Evolutionary conservation across 2,113 vertebrate genomes (phyloP).

Genomic region (Ariopsis seemanni): DNA sequence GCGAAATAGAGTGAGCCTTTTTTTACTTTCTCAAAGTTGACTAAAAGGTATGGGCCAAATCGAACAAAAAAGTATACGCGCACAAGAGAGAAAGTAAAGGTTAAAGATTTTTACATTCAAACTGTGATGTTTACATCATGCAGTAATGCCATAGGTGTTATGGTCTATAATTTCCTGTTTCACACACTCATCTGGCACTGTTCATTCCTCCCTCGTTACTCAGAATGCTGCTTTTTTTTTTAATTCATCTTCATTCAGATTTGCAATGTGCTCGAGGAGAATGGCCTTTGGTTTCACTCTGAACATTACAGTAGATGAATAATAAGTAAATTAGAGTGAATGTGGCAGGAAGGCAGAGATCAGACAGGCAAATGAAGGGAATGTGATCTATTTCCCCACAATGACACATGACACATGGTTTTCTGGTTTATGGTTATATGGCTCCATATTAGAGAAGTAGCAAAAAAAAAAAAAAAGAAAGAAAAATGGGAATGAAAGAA

Average conservation of each 20-base stretch:
- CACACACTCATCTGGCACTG: not conserved
- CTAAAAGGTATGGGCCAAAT: not conserved
- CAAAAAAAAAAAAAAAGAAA: not conserved
- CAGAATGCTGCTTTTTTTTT: not conserved
- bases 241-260: not conserved
- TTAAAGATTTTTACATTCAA: conserved; percentile 1
- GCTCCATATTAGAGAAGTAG: not conserved
- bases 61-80: not conserved
- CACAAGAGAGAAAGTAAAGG: not conserved
- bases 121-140: not conserved
- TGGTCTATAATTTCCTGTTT: conserved; percentile 16
- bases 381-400: conserved; percentile 9
- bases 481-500: not conserved
- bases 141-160: not conserved
- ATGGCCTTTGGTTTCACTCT: not conserved
- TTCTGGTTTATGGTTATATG: too few relatives aligned
- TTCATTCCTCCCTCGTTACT: not conserved
- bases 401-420: too few relatives aligned
- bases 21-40: not conserved
- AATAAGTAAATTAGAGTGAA: not conserved
- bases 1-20: not conserved
- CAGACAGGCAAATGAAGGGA: not conserved
- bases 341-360: not conserved
- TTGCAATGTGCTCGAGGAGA: not conserved
- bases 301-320: conserved; percentile 12